These are phyloP conservation scores for Scrobipalpa costella DNA, from an alignment of 2,888 invertebrate genomes.

Conservation along the genomic window DNA sequence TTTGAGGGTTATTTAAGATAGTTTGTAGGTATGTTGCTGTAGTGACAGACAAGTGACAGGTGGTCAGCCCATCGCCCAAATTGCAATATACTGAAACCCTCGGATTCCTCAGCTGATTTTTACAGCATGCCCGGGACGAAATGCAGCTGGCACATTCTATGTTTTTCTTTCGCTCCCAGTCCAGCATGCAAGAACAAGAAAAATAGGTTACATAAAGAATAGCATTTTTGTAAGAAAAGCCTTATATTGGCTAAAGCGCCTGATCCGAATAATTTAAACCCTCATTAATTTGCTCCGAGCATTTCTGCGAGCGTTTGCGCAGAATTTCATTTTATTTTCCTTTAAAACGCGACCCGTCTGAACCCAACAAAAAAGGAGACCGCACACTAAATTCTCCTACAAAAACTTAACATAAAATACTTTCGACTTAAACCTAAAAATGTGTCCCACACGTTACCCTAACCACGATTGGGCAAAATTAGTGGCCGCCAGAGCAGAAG, in stretches of 20 bases:
- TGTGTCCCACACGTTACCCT: slow-evolving; percentile 66
- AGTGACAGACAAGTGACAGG: too few species aligned
- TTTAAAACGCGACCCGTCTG: slow-evolving; percentile 28
- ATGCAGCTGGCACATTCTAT: too few species aligned
- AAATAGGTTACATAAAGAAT: not conserved
- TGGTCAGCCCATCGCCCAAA: too few species aligned
- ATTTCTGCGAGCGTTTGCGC: slow-evolving; percentile 24
- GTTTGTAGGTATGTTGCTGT: too few species aligned
- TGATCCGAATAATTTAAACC: slow-evolving; percentile 16
- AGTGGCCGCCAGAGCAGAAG: slow-evolving; percentile 73
- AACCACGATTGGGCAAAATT: slow-evolving; percentile 74
- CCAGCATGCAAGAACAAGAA: not conserved
- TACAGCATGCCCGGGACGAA: too few species aligned
- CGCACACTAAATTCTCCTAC: slow-evolving; percentile 31
- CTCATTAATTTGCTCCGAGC: slow-evolving; percentile 26
- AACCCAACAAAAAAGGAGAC: slow-evolving; percentile 25
- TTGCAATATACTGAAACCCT: too few species aligned
- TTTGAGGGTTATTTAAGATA: too few species aligned
- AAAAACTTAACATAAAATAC: slow-evolving; percentile 39
- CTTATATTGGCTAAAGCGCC: slow-evolving; percentile 15
- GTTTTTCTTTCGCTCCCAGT: too few species aligned
- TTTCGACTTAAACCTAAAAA: slow-evolving; percentile 55
- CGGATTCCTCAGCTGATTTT: too few species aligned
- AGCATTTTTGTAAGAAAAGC: not conserved
- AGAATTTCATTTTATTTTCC: slow-evolving; percentile 7